These are phyloP conservation scores for Scotopteryx bipunctaria DNA, from an alignment of 2,888 invertebrate genomes.

Conservation along the genomic window DNA sequence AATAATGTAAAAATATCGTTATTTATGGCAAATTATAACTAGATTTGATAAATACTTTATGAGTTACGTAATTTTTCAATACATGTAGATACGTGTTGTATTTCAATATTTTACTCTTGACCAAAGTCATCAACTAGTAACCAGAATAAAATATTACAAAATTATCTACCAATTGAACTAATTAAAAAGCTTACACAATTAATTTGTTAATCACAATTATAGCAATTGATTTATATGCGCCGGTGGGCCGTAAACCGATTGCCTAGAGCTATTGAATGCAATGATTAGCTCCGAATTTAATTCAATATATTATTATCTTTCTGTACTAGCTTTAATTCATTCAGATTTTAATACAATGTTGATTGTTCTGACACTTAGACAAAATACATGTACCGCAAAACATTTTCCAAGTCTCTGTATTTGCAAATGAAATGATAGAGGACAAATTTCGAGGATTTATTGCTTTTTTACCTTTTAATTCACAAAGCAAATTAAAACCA, in stretches of 20 bases:
- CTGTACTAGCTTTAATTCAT: constrained; percentile 7
- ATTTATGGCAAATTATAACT: too few relatives aligned
- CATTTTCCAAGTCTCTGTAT: too few relatives aligned
- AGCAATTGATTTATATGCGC: constrained; percentile 36
- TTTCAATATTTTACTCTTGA: not conserved
- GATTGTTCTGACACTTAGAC: not conserved
- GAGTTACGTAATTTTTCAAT: too few relatives aligned
- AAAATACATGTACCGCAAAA: too few relatives aligned
- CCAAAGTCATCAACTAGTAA: constrained; percentile 21
- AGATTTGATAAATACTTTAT: too few relatives aligned
- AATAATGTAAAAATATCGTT: too few relatives aligned
- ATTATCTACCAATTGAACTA: constrained; percentile 39
- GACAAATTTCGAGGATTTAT: too few relatives aligned
- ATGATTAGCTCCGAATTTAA: constrained; percentile 33
- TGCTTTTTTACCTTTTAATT: too few relatives aligned
- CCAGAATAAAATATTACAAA: constrained; percentile 46
- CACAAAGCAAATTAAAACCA: too few relatives aligned
- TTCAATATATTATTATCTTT: constrained; percentile 32
- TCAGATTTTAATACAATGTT: not conserved
- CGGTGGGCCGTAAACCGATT: constrained; percentile 35
- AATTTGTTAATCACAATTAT: constrained; percentile 39
- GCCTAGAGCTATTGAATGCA: constrained; percentile 31
- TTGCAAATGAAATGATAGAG: too few relatives aligned
- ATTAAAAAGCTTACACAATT: constrained; percentile 41
- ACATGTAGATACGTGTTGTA: too few relatives aligned